These are phyloP conservation scores for Litoditis marina DNA, from an alignment of 2,888 invertebrate genomes.

Conservation along the genomic window DNA sequence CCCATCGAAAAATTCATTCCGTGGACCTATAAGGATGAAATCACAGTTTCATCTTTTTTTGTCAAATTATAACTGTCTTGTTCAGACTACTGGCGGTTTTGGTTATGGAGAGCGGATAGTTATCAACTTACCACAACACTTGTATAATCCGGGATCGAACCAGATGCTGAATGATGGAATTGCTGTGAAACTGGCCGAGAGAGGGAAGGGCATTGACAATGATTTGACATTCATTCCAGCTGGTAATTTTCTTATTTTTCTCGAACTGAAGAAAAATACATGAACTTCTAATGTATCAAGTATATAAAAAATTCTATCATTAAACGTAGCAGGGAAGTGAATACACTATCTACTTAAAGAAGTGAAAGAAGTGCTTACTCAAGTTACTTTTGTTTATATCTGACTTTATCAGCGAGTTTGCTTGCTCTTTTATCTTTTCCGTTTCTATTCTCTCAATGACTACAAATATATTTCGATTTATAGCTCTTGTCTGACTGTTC, in stretches of 20 bases:
- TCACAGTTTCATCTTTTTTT: too few relatives aligned
- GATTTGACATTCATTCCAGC: slow-evolving; percentile 48
- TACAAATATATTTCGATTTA: too few relatives aligned
- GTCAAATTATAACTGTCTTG: neutral
- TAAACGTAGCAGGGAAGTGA: neutral
- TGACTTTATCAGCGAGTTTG: too few relatives aligned
- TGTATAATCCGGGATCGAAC: slow-evolving; percentile 46
- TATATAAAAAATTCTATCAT: neutral
- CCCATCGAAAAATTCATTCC: too few relatives aligned
- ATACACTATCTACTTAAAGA: too few relatives aligned
- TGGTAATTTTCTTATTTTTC: slow-evolving; percentile 21
- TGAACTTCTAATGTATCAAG: neutral
- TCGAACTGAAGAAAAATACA: neutral
- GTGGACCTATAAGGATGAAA: too few relatives aligned
- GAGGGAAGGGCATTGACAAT: slow-evolving; percentile 44
- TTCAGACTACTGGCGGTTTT: slow-evolving; percentile 46
- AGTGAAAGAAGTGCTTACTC: too few relatives aligned
- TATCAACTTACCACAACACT: slow-evolving; percentile 45
- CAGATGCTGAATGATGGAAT: slow-evolving; percentile 57
- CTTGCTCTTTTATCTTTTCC: too few relatives aligned
- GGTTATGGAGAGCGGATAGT: slow-evolving; percentile 46
- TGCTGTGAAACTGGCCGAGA: slow-evolving; percentile 52
- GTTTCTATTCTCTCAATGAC: too few relatives aligned
- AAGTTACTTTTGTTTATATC: too few relatives aligned
- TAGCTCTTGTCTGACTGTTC: too few relatives aligned